Percentiles rank a stretch among this genome's conserved stretches.
Conservation (phyloP, 1,140 invertebrate species). For the Hesperophylax magnus region DNA sequence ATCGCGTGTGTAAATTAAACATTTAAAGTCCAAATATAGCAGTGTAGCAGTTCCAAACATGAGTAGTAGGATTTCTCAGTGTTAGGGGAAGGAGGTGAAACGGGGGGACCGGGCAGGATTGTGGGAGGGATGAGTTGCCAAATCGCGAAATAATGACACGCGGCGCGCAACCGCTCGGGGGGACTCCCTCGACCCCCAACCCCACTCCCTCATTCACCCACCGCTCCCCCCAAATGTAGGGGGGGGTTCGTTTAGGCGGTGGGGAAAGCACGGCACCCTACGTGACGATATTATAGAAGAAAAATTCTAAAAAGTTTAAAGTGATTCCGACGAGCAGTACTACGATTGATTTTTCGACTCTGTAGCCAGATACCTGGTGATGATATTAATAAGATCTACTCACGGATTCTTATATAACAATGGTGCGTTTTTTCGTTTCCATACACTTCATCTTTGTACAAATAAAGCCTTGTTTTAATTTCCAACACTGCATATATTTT, state of each 20-base stretch:
- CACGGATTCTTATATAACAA: no score
- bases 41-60: slow-evolving; percentile 4
- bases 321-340: slow-evolving; percentile 47
- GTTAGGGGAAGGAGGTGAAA: not conserved
- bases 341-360: slow-evolving; percentile 49
- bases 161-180: slow-evolving; percentile 35
- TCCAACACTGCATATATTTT: no score
- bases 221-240: not conserved
- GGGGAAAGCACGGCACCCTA: slow-evolving; percentile 26
- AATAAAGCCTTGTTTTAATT: no score
- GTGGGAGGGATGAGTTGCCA: slow-evolving; percentile 57
- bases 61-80: slow-evolving; percentile 35
- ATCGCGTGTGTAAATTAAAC: slow-evolving; percentile 34
- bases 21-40: slow-evolving; percentile 41
- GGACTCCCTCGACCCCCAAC: not conserved
- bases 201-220: not conserved
- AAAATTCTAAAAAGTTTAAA: slow-evolving; percentile 52
- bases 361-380: slow-evolving; percentile 2
- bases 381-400: no score
- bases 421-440: not conserved
- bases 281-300: slow-evolving; percentile 51
- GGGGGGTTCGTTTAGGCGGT: not conserved
- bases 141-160: slow-evolving; percentile 57
- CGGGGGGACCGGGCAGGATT: not conserved
- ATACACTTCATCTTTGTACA: no score